Base-by-base conservation (phyloP, 2,113 vertebrate species). In the Peromyscus leucopus region DNA sequence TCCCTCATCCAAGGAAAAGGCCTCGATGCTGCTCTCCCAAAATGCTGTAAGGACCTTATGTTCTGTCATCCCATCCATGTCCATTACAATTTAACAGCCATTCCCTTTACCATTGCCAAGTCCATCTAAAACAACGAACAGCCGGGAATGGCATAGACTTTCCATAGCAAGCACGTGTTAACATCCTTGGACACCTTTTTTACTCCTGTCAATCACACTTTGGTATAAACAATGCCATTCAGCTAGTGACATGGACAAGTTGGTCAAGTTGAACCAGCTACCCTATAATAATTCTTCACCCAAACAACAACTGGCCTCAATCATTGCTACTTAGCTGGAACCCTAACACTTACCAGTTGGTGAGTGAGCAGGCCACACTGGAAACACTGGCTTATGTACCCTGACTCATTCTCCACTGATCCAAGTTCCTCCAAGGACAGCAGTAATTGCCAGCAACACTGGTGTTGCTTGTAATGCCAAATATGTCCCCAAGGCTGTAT, bases 291-390 rank as follows among this genome's bases (percentile, higher is more conserved):
- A 59, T 42, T n/a, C 39, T 75, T 94, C 80, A 57, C 46, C 15
- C 46, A 96, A 51, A 24, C 46, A 89, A 84, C 2, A 7, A 80
- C 2, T 13, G 71, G 42, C 22, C 17, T 51, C 31, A 78, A 13
- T 78, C 75, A 65, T 48, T 90, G 71, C 83, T 80, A 89, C 11
- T 85, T 91, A 80, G 76, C 76, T 7, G n/a, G 59, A 91, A 71
- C 11, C 11, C 46, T 85, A 89, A 76, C 31, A 36, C 65, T 91
- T 59, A 94, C 63, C 26, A 61, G 1, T 42, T 55, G 74, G 55
- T 10, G 63, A 87, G 69, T 13, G 36, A 80, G 5, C 48, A 91
- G 31, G 28, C 71, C 65, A 48, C 57, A 33, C 2, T 61, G 7
- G 26, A 92, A 55, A 16, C 9, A 55, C 48, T 78, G 4, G 9